These are phyloP conservation scores for Drosophila lowei DNA, from an alignment of 1,140 invertebrate genomes.

Conservation along the genomic window DNA sequence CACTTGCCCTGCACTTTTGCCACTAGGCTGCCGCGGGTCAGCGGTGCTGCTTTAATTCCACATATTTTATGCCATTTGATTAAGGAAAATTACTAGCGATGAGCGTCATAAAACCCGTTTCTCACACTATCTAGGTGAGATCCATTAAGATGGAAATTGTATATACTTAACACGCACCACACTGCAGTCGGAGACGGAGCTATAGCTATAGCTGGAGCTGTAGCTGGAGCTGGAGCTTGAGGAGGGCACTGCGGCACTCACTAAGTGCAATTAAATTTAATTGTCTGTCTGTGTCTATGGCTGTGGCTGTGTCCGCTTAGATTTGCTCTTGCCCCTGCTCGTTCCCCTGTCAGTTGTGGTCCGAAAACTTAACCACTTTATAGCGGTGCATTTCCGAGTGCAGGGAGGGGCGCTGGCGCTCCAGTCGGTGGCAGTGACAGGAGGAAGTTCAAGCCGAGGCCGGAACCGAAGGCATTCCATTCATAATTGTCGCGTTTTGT, in stretches of 20 bases:
- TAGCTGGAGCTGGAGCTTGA: not conserved
- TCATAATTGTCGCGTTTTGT: constrained; percentile 31
- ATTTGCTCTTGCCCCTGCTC: constrained; percentile 16
- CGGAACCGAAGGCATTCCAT: constrained; percentile 39
- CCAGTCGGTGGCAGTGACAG: constrained; percentile 16
- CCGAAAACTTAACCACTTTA: constrained; percentile 22
- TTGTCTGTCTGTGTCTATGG: constrained; percentile 30
- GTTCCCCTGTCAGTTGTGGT: not conserved
- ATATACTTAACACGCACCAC: constrained; percentile 60
- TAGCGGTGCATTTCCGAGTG: constrained; percentile 51
- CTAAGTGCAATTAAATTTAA: constrained; percentile 65
- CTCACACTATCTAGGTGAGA: constrained; percentile 53
- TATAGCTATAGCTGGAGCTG: too few species aligned
- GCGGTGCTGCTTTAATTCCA: constrained; percentile 48
- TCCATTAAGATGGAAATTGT: constrained; percentile 59
- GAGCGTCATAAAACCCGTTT: constrained; percentile 63
- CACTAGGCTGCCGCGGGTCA: constrained; percentile 57
- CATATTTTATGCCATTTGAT: constrained; percentile 63
- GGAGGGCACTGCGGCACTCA: constrained; percentile 2
- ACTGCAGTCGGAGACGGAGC: constrained; percentile 16
- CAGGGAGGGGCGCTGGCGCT: constrained; percentile 3
- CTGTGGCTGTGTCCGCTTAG: not conserved
- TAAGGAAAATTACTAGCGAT: constrained; percentile 67
- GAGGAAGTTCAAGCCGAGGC: constrained; percentile 30
- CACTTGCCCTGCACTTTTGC: constrained; percentile 17